Evolutionary conservation across 2,888 invertebrate genomes (phyloP), one percentile per base, ranked within the genome.

Genomic region (Xanthia togata): DNA sequence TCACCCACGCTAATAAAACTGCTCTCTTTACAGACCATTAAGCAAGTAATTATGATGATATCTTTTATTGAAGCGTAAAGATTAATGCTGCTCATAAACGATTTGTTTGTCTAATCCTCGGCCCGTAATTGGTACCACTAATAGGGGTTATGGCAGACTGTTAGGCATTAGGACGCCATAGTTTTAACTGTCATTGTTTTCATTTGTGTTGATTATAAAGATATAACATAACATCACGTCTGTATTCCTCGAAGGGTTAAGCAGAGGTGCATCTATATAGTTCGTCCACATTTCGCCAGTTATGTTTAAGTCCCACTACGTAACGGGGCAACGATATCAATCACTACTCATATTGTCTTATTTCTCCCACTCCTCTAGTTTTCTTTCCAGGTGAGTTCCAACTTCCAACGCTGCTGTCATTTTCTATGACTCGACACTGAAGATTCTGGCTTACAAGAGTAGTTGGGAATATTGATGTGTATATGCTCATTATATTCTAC

Each of bases 41-140:
- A 62, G 9, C 70, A 23, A 57, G 75, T 70, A 62, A 83, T 75
- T 53, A 79, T 38, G 57, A 82, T 67, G 53, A 63, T 83, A 79
- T 79, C 70, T 67, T 62, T 62, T 70, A 79, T 82, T 83, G 80
- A 75, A 67, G 80, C 81, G 62, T 83, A 60, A 83, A 84, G 70
- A 84, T 82, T 74, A 82, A 83, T 79, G 62, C 17, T n/a, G 35
- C 44, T 63, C 69, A 69, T 60, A 82, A 83, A 84, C 47, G 81
- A 78, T 82, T 80, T 87, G 85, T 86, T 84, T 86, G 80, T 84
- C 14, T 82, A 70, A 86, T 85, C 80, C 82, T 81, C 85, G 14
- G 73, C 59, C 63, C 68, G 57, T 86, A 72, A 84, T 76, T 82
- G 79, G 23, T 60, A n/a, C 63, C 47, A 76, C 20, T 71, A 80